A percentile compares a stretch with the other conserved stretches of the same genome.
These are phyloP conservation scores for Astatoreochromis straeleni DNA, from an alignment of 2,113 vertebrate genomes.

Conservation along the genomic window DNA sequence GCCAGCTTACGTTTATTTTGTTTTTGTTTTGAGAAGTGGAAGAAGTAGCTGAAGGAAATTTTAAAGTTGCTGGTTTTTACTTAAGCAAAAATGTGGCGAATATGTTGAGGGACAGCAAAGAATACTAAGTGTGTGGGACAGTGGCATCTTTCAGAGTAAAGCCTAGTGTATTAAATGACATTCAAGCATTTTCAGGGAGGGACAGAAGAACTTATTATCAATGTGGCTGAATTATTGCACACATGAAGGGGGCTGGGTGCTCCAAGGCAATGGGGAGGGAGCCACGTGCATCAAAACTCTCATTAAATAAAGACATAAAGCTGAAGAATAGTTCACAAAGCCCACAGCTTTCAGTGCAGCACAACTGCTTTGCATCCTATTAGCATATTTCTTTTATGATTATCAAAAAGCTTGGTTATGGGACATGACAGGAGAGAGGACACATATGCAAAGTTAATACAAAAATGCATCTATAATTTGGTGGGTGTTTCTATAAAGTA, in stretches of 20 bases:
- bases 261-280: background rate
- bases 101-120: conserved; percentile 13
- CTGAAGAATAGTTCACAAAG: background rate
- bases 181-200: conserved; percentile 40
- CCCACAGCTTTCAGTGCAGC: background rate
- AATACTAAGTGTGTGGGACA: conserved; percentile 67
- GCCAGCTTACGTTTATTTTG: background rate
- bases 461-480: conserved; percentile 17
- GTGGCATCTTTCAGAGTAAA: conserved; percentile 61
- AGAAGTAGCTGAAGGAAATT: background rate
- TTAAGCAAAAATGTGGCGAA: background rate
- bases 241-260: background rate
- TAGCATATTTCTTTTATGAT: conserved; percentile 41
- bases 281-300: conserved; percentile 35
- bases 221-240: conserved; percentile 30
- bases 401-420: conserved; percentile 49
- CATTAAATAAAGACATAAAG: background rate
- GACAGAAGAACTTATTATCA: conserved; percentile 63
- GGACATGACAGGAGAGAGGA: conserved; percentile 35
- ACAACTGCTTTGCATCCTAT: conserved; percentile 6
- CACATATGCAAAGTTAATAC: conserved; percentile 32
- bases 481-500: background rate
- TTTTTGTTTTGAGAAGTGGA: background rate
- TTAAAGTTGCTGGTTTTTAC: background rate
- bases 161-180: conserved; percentile 39